phyloP scores from a whole-genome alignment of 1,140 invertebrate genomes.

The Centruroides sculpturatus region DNA sequence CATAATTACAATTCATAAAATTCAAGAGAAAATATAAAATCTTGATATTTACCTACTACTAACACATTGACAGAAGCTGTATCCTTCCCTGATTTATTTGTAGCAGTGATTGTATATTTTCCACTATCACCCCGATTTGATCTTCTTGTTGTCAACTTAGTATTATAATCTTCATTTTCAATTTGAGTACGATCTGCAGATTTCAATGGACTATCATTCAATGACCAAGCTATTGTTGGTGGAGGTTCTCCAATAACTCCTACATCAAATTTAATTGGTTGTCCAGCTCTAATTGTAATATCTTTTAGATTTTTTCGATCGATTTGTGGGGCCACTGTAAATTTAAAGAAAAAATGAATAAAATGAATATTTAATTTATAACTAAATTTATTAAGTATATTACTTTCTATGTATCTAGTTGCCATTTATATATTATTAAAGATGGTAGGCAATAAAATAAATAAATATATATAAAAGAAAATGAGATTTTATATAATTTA shows the following conservation, averaged over 20 bases:
- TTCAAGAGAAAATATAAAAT: too few relatives aligned
- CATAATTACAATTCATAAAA: too few relatives aligned
- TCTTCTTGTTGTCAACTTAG: slow-evolving; percentile 67
- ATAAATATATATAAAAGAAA: too few relatives aligned
- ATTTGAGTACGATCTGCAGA: slow-evolving; percentile 38
- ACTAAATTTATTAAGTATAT: too few relatives aligned
- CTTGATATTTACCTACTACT: slow-evolving; percentile 55
- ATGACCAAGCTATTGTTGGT: slow-evolving; percentile 77
- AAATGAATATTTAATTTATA: too few relatives aligned
- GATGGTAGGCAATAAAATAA: too few relatives aligned
- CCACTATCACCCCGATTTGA: slow-evolving; percentile 80
- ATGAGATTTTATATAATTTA: too few relatives aligned
- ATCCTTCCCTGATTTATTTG: slow-evolving; percentile 86
- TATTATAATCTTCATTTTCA: slow-evolving; percentile 73
- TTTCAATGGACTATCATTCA: slow-evolving; percentile 32
- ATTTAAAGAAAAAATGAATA: slow-evolving; percentile 9
- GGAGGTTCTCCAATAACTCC: slow-evolving; percentile 81
- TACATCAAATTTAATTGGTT: slow-evolving; percentile 77
- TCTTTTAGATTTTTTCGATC: slow-evolving; percentile 77
- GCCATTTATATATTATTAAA: too few relatives aligned
- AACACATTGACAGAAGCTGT: slow-evolving; percentile 80
- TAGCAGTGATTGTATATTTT: slow-evolving; percentile 75
- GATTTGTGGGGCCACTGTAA: slow-evolving; percentile 78
- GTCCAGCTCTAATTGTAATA: slow-evolving; percentile 72
- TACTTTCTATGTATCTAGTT: too few relatives aligned